A percentile compares a stretch with the other conserved stretches of the same genome.
Evolutionary conservation across 2,113 vertebrate species (phyloP).

Genomic region (Oceanites oceanicus): DNA sequence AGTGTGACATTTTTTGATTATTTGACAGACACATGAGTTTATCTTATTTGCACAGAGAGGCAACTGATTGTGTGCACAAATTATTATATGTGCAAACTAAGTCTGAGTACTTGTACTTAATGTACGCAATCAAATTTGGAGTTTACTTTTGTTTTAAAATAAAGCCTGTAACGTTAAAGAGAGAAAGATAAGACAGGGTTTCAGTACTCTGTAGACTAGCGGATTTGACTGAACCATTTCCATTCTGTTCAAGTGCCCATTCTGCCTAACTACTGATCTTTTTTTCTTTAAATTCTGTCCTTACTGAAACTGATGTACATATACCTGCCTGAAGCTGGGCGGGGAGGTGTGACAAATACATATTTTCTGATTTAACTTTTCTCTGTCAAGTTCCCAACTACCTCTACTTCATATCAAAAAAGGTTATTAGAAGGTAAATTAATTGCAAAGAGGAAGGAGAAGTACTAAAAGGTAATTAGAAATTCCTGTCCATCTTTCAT

Average conservation of each 20-base stretch:
- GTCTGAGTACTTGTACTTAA: neutral
- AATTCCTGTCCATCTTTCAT: neutral
- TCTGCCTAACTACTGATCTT: neutral
- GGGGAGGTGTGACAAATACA: neutral
- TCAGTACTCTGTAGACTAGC: neutral
- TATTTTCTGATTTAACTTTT: neutral
- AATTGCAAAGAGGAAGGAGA: neutral
- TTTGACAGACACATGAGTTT: neutral
- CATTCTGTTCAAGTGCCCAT: neutral
- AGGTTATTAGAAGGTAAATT: neutral
- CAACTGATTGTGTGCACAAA: neutral
- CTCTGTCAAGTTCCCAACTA: neutral
- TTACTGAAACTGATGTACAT: neutral
- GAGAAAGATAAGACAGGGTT: neutral
- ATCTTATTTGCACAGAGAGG: neutral
- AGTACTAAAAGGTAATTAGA: neutral
- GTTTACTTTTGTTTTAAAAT: neutral
- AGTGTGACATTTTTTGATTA: neutral
- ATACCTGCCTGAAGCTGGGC: neutral
- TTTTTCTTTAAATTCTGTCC: neutral
- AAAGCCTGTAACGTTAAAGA: neutral
- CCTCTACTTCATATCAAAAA: neutral
- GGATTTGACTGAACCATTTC: neutral
- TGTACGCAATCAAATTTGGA: neutral
- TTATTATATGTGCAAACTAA: neutral